Conservation (phyloP, 2,113 vertebrate species). For the Scomber scombrus region DNA sequence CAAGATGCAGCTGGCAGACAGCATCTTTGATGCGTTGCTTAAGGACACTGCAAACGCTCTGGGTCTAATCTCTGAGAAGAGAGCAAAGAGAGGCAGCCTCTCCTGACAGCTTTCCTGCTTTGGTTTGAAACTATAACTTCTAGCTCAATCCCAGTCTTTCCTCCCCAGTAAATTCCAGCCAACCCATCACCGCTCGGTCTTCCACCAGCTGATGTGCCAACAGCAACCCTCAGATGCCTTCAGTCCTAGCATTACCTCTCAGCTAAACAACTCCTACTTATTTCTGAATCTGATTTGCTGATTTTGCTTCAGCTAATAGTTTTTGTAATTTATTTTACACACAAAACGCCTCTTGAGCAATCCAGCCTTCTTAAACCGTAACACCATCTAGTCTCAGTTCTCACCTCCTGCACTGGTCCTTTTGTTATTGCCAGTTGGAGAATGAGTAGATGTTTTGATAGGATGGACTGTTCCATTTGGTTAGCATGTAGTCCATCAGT, state of each 20-base stretch:
- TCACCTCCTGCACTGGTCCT: slow-evolving; percentile 44
- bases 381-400: slow-evolving; percentile 19
- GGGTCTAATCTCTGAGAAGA: slow-evolving; percentile 90
- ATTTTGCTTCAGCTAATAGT: slow-evolving; percentile 28
- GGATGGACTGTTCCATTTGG: slow-evolving; percentile 51
- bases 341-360: slow-evolving; percentile 58
- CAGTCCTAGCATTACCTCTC: slow-evolving; percentile 65
- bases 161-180: slow-evolving; percentile 38
- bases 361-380: slow-evolving; percentile 56
- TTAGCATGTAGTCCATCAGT: slow-evolving; percentile 49
- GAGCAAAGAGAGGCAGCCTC: slow-evolving; percentile 71
- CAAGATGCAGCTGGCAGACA: slow-evolving; percentile 98
- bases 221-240: slow-evolving; percentile 79
- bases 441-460: slow-evolving; percentile 35
- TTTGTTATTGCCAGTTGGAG: slow-evolving; percentile 41
- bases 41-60: slow-evolving; percentile 93
- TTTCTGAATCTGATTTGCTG: slow-evolving; percentile 44
- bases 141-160: slow-evolving; percentile 36
- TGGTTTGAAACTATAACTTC: slow-evolving; percentile 31
- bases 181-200: slow-evolving; percentile 65
- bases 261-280: slow-evolving; percentile 37
- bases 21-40: slow-evolving; percentile 95
- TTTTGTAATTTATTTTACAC: slow-evolving; percentile 28
- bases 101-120: slow-evolving; percentile 60
- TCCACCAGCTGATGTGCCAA: slow-evolving; percentile 83